These are phyloP conservation scores for Patiria miniata DNA, from an alignment of 35 echinoderm and acorn worm genomes.

Conservation along the genomic window DNA sequence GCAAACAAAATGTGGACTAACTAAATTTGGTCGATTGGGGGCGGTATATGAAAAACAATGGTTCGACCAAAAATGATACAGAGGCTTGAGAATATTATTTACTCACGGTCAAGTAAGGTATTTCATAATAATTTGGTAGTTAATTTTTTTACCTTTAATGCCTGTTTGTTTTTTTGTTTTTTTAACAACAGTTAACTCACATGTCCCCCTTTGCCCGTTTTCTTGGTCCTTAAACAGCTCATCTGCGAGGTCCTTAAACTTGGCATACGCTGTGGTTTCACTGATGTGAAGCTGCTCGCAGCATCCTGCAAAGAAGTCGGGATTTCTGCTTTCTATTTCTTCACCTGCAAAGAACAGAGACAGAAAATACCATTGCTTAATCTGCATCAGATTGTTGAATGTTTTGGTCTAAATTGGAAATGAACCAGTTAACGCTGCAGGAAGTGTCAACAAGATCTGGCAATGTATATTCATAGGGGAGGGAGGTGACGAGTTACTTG, in stretches of 20 bases:
- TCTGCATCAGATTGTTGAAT: background rate
- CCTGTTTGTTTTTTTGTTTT: no score
- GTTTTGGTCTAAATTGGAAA: background rate
- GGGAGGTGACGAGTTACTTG: background rate
- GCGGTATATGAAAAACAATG: no score
- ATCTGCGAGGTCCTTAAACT: slow-evolving; percentile 94
- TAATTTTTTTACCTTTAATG: no score
- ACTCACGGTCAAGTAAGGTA: no score
- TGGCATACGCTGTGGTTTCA: slow-evolving; percentile 87
- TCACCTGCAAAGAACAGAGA: slow-evolving; percentile 64
- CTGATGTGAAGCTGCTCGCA: slow-evolving; percentile 89
- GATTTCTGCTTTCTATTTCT: slow-evolving; percentile 93
- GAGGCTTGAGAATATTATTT: no score
- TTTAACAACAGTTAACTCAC: background rate
- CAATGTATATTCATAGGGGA: background rate
- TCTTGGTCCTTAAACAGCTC: slow-evolving; percentile 90
- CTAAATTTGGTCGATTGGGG: no score
- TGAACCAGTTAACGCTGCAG: background rate
- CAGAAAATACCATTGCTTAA: background rate
- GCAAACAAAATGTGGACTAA: no score
- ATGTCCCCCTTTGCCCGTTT: slow-evolving; percentile 79
- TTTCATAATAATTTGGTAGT: no score
- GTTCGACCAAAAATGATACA: no score
- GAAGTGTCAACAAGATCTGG: background rate
- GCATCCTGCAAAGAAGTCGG: slow-evolving; percentile 90